Conservation (phyloP, 1,140 invertebrate species). For the Drosophila cardini region DNA sequence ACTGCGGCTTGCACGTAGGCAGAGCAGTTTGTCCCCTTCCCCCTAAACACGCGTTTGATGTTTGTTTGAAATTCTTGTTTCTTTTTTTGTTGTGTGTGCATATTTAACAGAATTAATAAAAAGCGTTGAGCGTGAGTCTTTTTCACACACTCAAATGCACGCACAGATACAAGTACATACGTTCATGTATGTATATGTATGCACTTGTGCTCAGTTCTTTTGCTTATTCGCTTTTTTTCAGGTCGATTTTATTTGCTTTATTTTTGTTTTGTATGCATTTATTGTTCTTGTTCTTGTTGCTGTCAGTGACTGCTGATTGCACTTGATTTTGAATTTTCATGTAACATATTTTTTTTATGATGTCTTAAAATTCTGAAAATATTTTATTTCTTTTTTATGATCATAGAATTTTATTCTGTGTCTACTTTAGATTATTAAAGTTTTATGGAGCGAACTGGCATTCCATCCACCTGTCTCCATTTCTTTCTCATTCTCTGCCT, state of each 20-base stretch:
- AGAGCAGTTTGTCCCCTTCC: slow-evolving; percentile 2
- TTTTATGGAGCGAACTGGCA: neutral
- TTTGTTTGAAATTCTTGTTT: slow-evolving; percentile 63
- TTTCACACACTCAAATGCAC: slow-evolving; percentile 52
- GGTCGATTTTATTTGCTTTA: slow-evolving; percentile 29
- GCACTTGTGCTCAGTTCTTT: slow-evolving; percentile 42
- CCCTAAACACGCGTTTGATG: slow-evolving; percentile 30
- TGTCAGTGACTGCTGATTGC: slow-evolving; percentile 33
- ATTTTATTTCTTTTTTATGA: slow-evolving; percentile 31
- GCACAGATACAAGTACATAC: slow-evolving; percentile 25
- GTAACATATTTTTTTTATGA: slow-evolving; percentile 34
- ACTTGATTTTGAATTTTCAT: slow-evolving; percentile 45
- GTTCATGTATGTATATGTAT: slow-evolving; percentile 22
- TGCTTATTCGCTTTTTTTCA: slow-evolving; percentile 25
- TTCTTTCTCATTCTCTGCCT: neutral
- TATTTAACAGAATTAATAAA: slow-evolving; percentile 62
- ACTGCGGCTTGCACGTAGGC: slow-evolving; percentile 42
- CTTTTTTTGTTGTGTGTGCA: slow-evolving; percentile 41
- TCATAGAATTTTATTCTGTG: slow-evolving; percentile 15
- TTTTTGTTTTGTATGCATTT: slow-evolving; percentile 45
- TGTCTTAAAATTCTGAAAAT: slow-evolving; percentile 14
- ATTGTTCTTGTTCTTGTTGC: slow-evolving; percentile 19
- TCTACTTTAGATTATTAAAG: neutral
- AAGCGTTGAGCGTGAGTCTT: slow-evolving; percentile 51
- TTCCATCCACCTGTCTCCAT: slow-evolving; percentile 43